Conservation (phyloP, 2,888 invertebrate species). For the Nasonia oneida region DNA sequence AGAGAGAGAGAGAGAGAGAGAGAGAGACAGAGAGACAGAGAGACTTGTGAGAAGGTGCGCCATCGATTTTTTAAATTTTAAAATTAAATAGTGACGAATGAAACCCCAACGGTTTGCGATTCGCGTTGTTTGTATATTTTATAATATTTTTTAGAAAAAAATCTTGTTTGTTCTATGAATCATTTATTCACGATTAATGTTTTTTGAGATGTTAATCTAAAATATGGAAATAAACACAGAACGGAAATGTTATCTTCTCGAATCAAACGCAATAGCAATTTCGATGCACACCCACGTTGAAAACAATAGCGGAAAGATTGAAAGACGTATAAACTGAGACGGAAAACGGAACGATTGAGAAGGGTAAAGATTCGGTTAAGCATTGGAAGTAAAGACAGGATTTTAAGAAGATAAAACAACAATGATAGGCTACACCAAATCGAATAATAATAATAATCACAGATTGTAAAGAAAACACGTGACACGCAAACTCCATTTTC, state of each 20-base stretch:
- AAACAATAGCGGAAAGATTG: conserved; percentile 50
- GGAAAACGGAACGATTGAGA: conserved; percentile 14
- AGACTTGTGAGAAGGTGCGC: conserved; percentile 58
- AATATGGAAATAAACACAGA: conserved; percentile 31
- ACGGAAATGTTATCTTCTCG: conserved; percentile 36
- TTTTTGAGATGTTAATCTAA: conserved; percentile 48
- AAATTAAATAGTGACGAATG: conserved; percentile 60
- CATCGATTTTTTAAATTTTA: conserved; percentile 59
- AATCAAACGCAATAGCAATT: conserved; percentile 51
- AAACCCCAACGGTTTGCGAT: conserved; percentile 49
- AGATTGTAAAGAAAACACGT: conserved; percentile 60
- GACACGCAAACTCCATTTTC: conserved; percentile 57
- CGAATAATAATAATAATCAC: conserved; percentile 63
- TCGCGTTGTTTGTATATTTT: conserved; percentile 60
- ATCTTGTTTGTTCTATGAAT: conserved; percentile 62
- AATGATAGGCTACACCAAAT: conserved; percentile 58
- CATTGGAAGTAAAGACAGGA: conserved; percentile 52
- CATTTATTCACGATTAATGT: conserved; percentile 52
- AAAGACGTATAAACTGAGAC: conserved; percentile 22
- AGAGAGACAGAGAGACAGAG: conserved; percentile 55
- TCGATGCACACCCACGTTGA: conserved; percentile 59
- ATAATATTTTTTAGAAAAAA: conserved; percentile 55
- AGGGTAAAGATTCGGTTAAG: conserved; percentile 41
- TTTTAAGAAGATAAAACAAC: conserved; percentile 53
- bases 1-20: conserved; percentile 34